phyloP scores from a whole-genome alignment of 2,113 vertebrate species.

The Cynocephalus volans region DNA sequence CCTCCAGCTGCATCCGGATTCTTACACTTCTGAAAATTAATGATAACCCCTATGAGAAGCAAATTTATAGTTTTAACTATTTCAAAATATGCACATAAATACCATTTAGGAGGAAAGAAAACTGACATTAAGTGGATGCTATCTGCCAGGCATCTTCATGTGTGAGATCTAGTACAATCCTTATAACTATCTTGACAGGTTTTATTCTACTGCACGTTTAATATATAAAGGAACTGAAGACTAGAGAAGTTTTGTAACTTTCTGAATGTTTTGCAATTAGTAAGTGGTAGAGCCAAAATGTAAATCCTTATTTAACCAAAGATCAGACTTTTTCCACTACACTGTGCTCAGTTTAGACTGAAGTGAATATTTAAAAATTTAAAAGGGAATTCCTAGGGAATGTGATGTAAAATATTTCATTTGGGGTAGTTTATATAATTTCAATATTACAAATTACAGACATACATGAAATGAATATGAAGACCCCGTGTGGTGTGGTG shows the following conservation, averaged over 20 bases:
- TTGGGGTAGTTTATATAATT: background rate
- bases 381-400: background rate
- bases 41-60: background rate
- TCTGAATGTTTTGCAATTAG: background rate
- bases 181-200: background rate
- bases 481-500: rapidly evolving
- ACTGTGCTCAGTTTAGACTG: background rate
- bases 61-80: slow-evolving; percentile 44
- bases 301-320: background rate
- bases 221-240: background rate
- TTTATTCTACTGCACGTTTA: background rate
- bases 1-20: slow-evolving; percentile 75
- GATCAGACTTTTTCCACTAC: background rate
- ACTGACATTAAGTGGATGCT: background rate
- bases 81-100: background rate
- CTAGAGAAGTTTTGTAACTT: background rate
- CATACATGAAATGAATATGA: background rate
- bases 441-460: background rate
- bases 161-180: background rate
- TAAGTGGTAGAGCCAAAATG: background rate
- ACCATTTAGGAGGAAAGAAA: background rate
- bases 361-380: background rate
- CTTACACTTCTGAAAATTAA: slow-evolving; percentile 67
- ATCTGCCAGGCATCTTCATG: background rate
- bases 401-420: background rate